phyloP scores from a whole-genome alignment of 1,140 invertebrate species.

The Drosophila pandora region DNA sequence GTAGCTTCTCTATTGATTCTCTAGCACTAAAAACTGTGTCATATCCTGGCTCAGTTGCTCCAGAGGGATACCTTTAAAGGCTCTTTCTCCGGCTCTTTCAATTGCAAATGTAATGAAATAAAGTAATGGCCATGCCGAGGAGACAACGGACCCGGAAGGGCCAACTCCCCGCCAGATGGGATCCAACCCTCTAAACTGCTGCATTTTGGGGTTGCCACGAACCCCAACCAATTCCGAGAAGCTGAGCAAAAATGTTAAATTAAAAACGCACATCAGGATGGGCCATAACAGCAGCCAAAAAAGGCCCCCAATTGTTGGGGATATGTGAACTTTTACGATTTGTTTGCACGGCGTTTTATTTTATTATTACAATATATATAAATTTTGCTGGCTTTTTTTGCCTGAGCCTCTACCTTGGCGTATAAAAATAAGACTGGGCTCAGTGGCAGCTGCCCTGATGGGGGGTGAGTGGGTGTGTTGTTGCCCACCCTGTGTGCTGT shows the following conservation, averaged over 20 bases:
- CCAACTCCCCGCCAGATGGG: slow-evolving; percentile 9
- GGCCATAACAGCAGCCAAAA: slow-evolving; percentile 19
- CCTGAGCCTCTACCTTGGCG: slow-evolving; percentile 41
- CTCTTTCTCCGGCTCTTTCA: slow-evolving; percentile 3
- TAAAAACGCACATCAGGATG: slow-evolving; percentile 49
- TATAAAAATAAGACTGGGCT: slow-evolving; percentile 16
- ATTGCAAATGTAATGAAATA: slow-evolving; percentile 53
- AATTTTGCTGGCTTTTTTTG: slow-evolving; percentile 32
- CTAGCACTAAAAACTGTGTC: not conserved
- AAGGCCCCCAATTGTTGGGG: slow-evolving; percentile 21
- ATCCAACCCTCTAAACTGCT: slow-evolving; percentile 22
- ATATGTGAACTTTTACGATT: slow-evolving; percentile 63
- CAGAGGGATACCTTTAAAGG: slow-evolving; percentile 12
- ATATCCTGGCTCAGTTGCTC: not conserved
- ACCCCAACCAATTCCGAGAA: not conserved
- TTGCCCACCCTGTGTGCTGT: not conserved
- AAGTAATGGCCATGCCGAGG: slow-evolving; percentile 32
- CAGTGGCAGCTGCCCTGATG: slow-evolving; percentile 17
- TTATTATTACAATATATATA: slow-evolving; percentile 62
- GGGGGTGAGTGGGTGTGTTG: slow-evolving; percentile 2
- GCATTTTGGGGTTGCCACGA: slow-evolving; percentile 23
- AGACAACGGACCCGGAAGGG: slow-evolving; percentile 2
- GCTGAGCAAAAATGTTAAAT: slow-evolving; percentile 30
- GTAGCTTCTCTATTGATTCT: slow-evolving; percentile 13
- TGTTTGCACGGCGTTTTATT: slow-evolving; percentile 59